Evolutionary conservation across 2,797 vertebrate genomes (phyloP).

Genomic region (Pangasius macronema): DNA sequence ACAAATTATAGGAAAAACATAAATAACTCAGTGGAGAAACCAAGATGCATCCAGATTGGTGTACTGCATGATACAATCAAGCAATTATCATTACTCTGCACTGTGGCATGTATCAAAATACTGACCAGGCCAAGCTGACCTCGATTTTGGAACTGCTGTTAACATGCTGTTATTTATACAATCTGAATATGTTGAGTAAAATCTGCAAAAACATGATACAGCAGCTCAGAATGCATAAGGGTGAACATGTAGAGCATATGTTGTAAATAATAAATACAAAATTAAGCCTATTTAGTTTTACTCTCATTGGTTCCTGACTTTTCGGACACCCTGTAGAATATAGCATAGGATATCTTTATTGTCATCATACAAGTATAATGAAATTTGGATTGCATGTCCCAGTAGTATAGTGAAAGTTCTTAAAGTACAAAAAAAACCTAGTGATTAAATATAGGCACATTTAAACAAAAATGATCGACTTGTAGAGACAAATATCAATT

Average conservation of each 20-base stretch:
- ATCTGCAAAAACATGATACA: neutral
- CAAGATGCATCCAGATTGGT: neutral
- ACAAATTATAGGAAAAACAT: too few relatives aligned
- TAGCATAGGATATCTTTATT: neutral
- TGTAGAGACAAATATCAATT: neutral
- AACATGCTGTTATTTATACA: neutral
- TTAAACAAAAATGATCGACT: neutral
- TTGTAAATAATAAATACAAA: neutral
- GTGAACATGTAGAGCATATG: neutral
- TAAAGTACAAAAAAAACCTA: constrained; percentile 2
- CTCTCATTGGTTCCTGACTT: neutral
- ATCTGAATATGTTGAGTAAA: neutral
- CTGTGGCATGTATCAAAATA: neutral
- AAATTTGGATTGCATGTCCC: neutral
- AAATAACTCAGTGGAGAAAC: neutral
- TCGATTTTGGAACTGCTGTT: neutral
- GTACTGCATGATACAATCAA: neutral
- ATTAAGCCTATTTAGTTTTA: neutral
- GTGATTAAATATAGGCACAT: neutral
- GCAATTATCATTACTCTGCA: neutral
- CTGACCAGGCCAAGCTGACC: neutral
- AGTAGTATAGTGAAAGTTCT: neutral
- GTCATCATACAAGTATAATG: neutral
- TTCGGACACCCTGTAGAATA: neutral
- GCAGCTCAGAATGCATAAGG: neutral